Evolutionary conservation across 2,888 invertebrate species (phyloP).

Genomic region (Axea sp.): DNA sequence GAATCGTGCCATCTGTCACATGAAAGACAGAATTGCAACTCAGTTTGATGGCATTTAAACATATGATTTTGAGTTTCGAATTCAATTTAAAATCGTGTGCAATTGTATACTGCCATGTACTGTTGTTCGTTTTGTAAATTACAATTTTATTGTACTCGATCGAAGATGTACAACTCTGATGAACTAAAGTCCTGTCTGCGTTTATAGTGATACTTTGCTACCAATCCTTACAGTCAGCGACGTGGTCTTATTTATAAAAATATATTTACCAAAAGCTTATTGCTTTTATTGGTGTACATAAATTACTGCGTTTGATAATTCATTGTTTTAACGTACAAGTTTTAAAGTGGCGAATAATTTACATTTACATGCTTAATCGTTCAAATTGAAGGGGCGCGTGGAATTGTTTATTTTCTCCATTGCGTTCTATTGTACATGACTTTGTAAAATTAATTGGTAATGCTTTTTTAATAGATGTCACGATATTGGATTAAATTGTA

Average conservation of each 20-base stretch:
- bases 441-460: not conserved
- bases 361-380: no score
- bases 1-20: conserved; percentile 20
- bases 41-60: conserved; percentile 41
- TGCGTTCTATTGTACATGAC: conserved; percentile 15
- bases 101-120: conserved; percentile 66
- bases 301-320: conserved; percentile 2
- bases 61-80: conserved; percentile 27
- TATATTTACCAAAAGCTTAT: conserved; percentile 3
- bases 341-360: not conserved
- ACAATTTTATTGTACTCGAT: no score
- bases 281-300: conserved; percentile 14
- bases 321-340: conserved; percentile 1
- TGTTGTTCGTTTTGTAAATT: no score
- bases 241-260: conserved; percentile 10
- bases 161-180: not conserved
- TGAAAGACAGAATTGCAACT: conserved; percentile 53
- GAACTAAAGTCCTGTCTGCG: conserved; percentile 2
- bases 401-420: no score
- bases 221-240: not conserved
- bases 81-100: conserved; percentile 59
- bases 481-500: conserved; percentile 15
- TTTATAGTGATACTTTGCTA: conserved; percentile 3
- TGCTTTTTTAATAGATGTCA: not conserved
- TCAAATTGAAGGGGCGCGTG: no score